A percentile compares a stretch with the other conserved stretches of the same genome.
Evolutionary conservation across 2,888 invertebrate genomes (phyloP).

Genomic region (Axea sp.): DNA sequence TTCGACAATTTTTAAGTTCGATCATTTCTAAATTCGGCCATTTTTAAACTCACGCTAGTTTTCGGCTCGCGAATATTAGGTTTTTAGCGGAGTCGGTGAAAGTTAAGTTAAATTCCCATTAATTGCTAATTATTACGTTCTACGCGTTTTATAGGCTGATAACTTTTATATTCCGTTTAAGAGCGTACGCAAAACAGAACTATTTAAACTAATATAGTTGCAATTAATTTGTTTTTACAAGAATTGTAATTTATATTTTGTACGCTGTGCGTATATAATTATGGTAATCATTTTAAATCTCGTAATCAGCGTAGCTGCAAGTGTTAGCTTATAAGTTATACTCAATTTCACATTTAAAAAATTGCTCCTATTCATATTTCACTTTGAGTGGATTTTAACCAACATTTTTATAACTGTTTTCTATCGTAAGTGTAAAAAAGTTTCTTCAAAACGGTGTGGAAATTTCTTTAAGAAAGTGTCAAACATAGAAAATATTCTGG

Average conservation of each 20-base stretch:
- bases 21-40: no score
- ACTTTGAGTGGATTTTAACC: conserved; percentile 5
- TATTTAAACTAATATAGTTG: conserved; percentile 31
- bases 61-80: conserved; percentile 1
- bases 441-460: no score
- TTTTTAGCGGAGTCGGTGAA: conserved; percentile 24
- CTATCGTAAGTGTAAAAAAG: no score
- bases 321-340: conserved; percentile 29
- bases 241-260: conserved; percentile 23
- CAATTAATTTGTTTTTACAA: conserved; percentile 19
- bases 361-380: conserved; percentile 24
- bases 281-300: conserved; percentile 33
- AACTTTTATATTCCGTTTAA: conserved; percentile 19
- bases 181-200: conserved; percentile 10
- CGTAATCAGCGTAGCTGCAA: background rate
- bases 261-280: conserved; percentile 16
- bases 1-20: no score
- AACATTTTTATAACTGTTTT: conserved; percentile 25
- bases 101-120: conserved; percentile 19
- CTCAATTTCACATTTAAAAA: conserved; percentile 48
- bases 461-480: no score
- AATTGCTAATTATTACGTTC: conserved; percentile 50
- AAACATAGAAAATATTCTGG: no score
- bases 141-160: conserved; percentile 42
- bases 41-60: conserved; percentile 1